Percentiles rank a stretch among this genome's conserved stretches.
phyloP scores from a whole-genome alignment of 1,140 invertebrate species.

The Drosophila bifasciata region DNA sequence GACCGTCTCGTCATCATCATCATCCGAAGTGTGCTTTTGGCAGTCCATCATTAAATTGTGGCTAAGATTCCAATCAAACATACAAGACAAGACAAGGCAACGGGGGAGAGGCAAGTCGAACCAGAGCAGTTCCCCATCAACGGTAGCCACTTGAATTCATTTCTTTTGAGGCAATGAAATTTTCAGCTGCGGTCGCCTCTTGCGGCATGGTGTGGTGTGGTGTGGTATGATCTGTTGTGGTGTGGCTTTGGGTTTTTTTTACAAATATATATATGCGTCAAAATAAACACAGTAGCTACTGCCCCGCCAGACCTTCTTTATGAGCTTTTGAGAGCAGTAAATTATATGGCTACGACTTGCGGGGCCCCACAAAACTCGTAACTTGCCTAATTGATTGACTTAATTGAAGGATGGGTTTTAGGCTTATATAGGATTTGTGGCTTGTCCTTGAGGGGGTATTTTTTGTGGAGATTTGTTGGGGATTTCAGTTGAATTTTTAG shows the following conservation, averaged over 20 bases:
- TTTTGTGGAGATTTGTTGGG: neutral
- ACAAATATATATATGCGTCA: slow-evolving; percentile 58
- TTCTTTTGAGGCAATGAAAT: slow-evolving; percentile 51
- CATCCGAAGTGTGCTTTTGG: slow-evolving; percentile 79
- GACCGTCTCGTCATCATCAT: slow-evolving; percentile 19
- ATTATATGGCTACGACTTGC: slow-evolving; percentile 48
- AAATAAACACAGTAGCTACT: slow-evolving; percentile 67
- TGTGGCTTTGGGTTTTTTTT: slow-evolving; percentile 36
- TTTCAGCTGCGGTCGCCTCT: slow-evolving; percentile 29
- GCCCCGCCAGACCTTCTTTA: slow-evolving; percentile 51
- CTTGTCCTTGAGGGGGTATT: neutral
- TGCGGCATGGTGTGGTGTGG: slow-evolving; percentile 22
- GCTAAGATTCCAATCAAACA: slow-evolving; percentile 81
- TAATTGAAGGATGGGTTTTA: slow-evolving; percentile 38
- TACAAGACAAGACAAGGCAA: slow-evolving; percentile 29
- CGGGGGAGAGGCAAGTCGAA: neutral
- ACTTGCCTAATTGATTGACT: slow-evolving; percentile 47
- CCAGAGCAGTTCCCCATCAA: slow-evolving; percentile 13
- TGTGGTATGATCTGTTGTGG: slow-evolving; percentile 20
- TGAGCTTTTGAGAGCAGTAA: slow-evolving; percentile 54
- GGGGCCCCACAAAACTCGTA: slow-evolving; percentile 24
- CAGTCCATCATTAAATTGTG: slow-evolving; percentile 82
- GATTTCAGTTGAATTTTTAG: too few relatives aligned
- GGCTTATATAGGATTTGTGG: slow-evolving; percentile 12
- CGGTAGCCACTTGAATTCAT: slow-evolving; percentile 57